Evolutionary conservation across 2,113 vertebrate genomes (phyloP).

Genomic region (Anguilla japonica): DNA sequence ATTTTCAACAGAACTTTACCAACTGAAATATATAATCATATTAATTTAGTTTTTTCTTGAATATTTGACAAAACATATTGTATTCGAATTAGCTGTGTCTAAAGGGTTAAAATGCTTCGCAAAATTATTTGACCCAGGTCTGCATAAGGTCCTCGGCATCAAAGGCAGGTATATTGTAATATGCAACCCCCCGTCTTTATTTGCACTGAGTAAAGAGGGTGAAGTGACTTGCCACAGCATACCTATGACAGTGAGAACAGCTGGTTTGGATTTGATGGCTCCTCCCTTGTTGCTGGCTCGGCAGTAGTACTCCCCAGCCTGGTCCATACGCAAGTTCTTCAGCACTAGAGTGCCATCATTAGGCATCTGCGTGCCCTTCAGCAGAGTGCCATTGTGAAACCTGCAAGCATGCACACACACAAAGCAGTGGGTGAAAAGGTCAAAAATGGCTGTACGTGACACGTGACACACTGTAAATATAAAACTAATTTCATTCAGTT

Average conservation of each 20-base stretch:
- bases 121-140: too few relatives aligned
- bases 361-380: constrained; percentile 73
- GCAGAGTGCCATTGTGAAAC: constrained; percentile 86
- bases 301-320: constrained; percentile 89
- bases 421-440: background rate
- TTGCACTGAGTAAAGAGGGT: too few relatives aligned
- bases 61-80: too few relatives aligned
- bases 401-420: constrained; percentile 57
- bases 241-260: constrained; percentile 84
- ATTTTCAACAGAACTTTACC: too few relatives aligned
- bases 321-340: constrained; percentile 74
- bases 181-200: too few relatives aligned
- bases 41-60: too few relatives aligned
- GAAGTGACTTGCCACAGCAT: constrained; percentile 35
- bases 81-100: too few relatives aligned
- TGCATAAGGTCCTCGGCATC: too few relatives aligned
- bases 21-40: too few relatives aligned
- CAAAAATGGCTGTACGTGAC: background rate
- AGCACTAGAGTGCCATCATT: constrained; percentile 81
- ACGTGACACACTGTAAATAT: background rate
- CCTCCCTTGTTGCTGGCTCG: constrained; percentile 83
- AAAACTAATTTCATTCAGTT: too few relatives aligned
- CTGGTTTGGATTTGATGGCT: constrained; percentile 78
- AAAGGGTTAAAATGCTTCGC: too few relatives aligned
- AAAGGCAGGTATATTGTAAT: too few relatives aligned